These are phyloP conservation scores for Halyomorpha halys DNA, from an alignment of 1,140 invertebrate genomes.

Conservation along the genomic window DNA sequence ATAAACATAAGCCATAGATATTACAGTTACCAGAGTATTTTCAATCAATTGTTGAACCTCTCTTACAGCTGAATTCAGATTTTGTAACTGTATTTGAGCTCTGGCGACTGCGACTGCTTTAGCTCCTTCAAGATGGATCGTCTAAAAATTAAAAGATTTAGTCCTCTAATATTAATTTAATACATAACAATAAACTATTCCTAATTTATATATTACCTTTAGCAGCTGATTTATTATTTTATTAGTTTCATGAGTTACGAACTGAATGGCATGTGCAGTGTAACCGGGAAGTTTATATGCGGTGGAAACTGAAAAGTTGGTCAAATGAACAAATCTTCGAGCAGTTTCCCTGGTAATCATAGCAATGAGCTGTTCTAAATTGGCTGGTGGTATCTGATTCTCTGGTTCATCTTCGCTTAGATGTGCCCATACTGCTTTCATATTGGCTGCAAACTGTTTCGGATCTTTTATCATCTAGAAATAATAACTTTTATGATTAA, in stretches of 20 bases:
- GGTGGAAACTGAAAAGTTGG: conserved; percentile 44
- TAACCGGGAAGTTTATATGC: conserved; percentile 15
- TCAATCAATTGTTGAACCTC: conserved; percentile 7
- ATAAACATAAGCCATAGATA: background rate
- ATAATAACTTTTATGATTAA: too few relatives aligned
- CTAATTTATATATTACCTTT: conserved; percentile 23
- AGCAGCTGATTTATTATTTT: conserved; percentile 23
- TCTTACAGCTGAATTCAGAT: background rate
- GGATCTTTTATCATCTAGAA: conserved; percentile 62
- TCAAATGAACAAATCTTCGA: conserved; percentile 59
- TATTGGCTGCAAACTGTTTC: conserved; percentile 57
- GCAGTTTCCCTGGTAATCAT: conserved; percentile 61
- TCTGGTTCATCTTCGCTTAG: conserved; percentile 66
- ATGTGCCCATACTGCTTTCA: conserved; percentile 54
- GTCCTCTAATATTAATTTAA: background rate
- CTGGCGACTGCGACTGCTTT: conserved; percentile 18
- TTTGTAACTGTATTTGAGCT: background rate
- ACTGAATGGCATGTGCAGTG: conserved; percentile 16
- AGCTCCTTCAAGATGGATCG: conserved; percentile 25
- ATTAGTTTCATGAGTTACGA: conserved; percentile 17
- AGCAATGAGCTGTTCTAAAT: conserved; percentile 61
- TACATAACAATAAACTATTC: background rate
- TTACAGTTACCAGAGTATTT: background rate
- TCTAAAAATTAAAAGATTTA: conserved; percentile 18
- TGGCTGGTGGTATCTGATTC: conserved; percentile 65